phyloP scores from a whole-genome alignment of 2,797 vertebrate genomes.

The Argya squamiceps region DNA sequence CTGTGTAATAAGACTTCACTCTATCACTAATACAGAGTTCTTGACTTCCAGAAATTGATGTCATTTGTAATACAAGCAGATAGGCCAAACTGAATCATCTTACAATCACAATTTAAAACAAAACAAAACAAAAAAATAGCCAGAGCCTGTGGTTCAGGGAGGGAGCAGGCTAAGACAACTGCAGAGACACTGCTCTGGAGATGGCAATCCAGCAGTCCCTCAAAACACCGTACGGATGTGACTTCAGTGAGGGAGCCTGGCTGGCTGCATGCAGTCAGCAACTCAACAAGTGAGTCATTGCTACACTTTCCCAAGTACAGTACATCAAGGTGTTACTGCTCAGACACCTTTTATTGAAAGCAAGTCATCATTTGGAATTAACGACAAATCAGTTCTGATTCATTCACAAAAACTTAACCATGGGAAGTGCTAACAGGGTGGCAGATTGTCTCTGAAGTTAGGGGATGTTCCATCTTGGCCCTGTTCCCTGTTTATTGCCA shows the following conservation, averaged over 20 bases:
- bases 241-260: accelerated
- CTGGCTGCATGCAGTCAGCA: background rate
- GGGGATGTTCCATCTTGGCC: background rate
- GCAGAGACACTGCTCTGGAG: accelerated
- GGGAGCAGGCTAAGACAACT: background rate
- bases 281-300: background rate
- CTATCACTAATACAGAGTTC: background rate
- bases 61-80: background rate
- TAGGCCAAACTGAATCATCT: background rate
- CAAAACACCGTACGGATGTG: accelerated
- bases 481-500: background rate
- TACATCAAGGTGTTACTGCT: background rate
- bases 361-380: background rate
- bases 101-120: background rate
- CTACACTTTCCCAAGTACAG: background rate
- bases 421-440: accelerated
- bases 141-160: background rate
- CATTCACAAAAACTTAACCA: background rate
- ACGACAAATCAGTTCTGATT: background rate
- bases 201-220: background rate
- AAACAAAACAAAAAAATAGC: background rate
- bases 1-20: background rate
- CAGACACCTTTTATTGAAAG: background rate
- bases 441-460: background rate
- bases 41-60: background rate